A percentile compares a stretch with the other conserved stretches of the same genome.
Evolutionary conservation across 2,888 invertebrate species (phyloP).

Genomic region (Oxystoma pomonae): DNA sequence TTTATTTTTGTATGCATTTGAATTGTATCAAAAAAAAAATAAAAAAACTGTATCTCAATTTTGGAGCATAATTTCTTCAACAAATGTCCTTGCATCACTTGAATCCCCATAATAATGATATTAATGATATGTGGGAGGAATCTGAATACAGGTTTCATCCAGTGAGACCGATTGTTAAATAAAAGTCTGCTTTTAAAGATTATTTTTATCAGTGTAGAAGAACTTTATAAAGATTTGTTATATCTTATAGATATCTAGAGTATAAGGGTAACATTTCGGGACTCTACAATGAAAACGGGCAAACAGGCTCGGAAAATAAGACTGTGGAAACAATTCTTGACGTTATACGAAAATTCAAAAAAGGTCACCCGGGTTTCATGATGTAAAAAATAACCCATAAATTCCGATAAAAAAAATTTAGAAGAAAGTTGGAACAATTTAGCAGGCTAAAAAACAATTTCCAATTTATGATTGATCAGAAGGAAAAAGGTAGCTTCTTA

Average conservation of each 20-base stretch:
- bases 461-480: not conserved
- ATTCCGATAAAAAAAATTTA: too few relatives aligned
- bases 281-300: constrained; percentile 41
- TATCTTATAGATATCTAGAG: constrained; percentile 59
- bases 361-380: not conserved
- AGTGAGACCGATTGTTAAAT: not conserved
- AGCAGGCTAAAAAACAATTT: not conserved
- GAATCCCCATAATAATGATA: too few relatives aligned
- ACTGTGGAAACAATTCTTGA: not conserved
- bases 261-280: constrained; percentile 52
- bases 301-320: not conserved
- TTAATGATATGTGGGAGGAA: too few relatives aligned
- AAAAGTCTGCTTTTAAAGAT: constrained; percentile 52
- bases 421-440: not conserved
- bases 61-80: too few relatives aligned
- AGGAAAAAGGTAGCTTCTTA: not conserved
- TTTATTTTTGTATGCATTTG: too few relatives aligned
- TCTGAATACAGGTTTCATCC: not conserved
- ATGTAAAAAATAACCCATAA: not conserved
- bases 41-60: too few relatives aligned
- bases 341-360: not conserved
- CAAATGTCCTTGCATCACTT: too few relatives aligned
- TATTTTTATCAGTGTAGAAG: constrained; percentile 55
- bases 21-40: too few relatives aligned
- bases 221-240: constrained; percentile 58